Evolutionary conservation across 2,797 vertebrate species (phyloP).

Genomic region (Platyrinchus mystaceus): DNA sequence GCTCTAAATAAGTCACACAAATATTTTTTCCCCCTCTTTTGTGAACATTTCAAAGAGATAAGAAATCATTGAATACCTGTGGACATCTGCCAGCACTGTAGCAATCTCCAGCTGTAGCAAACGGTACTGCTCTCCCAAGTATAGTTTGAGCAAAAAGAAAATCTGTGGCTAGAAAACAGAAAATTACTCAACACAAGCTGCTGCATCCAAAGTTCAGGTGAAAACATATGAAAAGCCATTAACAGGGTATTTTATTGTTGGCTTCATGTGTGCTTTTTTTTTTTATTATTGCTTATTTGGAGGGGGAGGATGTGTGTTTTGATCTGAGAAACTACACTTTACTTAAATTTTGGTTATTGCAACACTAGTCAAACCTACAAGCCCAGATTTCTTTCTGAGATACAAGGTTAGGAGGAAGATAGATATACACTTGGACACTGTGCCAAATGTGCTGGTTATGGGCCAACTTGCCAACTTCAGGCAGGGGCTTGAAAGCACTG

Average conservation of each 20-base stretch:
- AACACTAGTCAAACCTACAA: neutral
- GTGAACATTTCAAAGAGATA: neutral
- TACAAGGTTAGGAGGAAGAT: rapidly evolving
- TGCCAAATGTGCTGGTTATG: neutral
- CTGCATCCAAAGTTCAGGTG: neutral
- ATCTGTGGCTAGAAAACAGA: conserved; percentile 86
- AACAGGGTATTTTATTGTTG: rapidly evolving
- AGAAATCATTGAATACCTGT: conserved; percentile 79
- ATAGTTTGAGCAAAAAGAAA: conserved; percentile 88
- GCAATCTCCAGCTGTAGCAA: conserved; percentile 95
- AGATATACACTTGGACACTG: neutral
- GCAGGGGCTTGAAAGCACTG: neutral
- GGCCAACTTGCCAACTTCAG: neutral
- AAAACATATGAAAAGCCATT: neutral
- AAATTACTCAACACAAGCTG: conserved; percentile 7
- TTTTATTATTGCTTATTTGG: neutral
- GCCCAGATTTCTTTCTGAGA: neutral
- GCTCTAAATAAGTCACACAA: neutral
- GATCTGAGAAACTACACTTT: neutral
- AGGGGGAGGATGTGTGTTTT: neutral
- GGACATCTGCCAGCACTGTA: conserved; percentile 96
- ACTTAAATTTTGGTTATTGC: neutral
- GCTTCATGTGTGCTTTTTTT: neutral
- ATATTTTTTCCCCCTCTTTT: neutral
- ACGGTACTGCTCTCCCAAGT: conserved; percentile 87